Percentiles rank a stretch among this genome's conserved stretches.
These are phyloP conservation scores for Irena cyanogastra DNA, from an alignment of 2,113 vertebrate species.

Conservation along the genomic window DNA sequence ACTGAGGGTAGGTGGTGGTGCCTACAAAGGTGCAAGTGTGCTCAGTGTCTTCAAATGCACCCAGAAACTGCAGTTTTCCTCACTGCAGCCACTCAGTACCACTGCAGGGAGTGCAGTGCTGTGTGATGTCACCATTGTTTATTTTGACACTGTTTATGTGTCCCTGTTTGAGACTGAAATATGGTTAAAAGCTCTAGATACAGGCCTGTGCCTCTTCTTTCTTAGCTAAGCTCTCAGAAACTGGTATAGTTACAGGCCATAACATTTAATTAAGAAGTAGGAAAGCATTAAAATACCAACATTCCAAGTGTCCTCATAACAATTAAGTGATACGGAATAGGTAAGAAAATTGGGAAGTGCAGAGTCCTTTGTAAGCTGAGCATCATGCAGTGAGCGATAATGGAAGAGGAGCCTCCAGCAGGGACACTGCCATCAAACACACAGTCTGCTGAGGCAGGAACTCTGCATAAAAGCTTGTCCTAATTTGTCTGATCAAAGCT, in stretches of 20 bases:
- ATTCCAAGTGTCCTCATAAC: neutral
- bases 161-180: neutral
- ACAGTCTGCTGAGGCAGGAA: neutral
- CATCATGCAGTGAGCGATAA: conserved; percentile 6
- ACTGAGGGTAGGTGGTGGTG: neutral
- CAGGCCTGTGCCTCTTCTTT: neutral
- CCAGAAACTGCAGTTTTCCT: neutral
- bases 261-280: neutral
- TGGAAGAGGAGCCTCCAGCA: conserved; percentile 20
- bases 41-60: neutral
- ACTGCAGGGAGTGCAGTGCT: neutral
- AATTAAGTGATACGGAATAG: neutral
- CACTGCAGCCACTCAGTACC: neutral
- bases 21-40: neutral
- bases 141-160: neutral
- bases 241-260: neutral
- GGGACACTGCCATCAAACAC: neutral
- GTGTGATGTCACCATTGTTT: neutral
- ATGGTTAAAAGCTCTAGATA: neutral
- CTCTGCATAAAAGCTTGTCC: neutral
- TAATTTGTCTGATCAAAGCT: conserved; percentile 48
- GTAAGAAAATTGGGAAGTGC: neutral
- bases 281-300: neutral
- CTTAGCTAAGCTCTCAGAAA: neutral
- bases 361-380: neutral